Evolutionary conservation across 2,797 vertebrate genomes (phyloP), one percentile per base, ranked within the genome.

Genomic region (Tragelaphus oryx): DNA sequence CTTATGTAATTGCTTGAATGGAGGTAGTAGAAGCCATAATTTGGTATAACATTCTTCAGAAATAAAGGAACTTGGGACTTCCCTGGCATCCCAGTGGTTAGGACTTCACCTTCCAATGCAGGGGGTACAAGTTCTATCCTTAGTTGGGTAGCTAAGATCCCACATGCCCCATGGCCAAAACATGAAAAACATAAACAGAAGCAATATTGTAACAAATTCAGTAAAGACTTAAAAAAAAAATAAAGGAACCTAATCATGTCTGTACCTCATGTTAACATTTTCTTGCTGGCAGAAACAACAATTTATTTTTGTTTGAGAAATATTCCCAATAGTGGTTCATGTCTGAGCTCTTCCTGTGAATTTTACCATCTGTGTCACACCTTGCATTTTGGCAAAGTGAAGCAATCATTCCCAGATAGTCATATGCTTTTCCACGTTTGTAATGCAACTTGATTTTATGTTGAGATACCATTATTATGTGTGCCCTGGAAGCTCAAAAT

Each of bases 281-380:
- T 83, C 41, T 28, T 68, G 17, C 4, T 33, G 8, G 17, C 24
- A 44, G 37, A 44, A 88, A 60, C 24, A 54, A 55, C 24, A 16
- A 17, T 71, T 81, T 75, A 62, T 54, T 93, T 80, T 60, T 82
- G 10, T 44, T 81, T 81, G 44, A 82, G 16, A 22, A 89, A 30
- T 65, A 50, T 22, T 37, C 30, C 11, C 44, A 20, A 10, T 33
- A 74, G 55, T 75, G 55, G 37, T 37, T 46, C 20, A 50, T 50
- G 33, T 30, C 26, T 30, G 26, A 4, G 12, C 11, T 33, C 71
- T 82, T 60, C 28, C 46, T 75, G 26, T 60, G 46, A 82, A n/a
- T 6, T 60, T 28, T n/a, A 6, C 28, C 28, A 6, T 33, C 50
- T 57, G 59, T 52, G 30, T 8, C 28, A 75, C 2, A 52, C 11